Conservation (phyloP, 2,797 vertebrate species). For the Pseudocheirus occidentalis region DNA sequence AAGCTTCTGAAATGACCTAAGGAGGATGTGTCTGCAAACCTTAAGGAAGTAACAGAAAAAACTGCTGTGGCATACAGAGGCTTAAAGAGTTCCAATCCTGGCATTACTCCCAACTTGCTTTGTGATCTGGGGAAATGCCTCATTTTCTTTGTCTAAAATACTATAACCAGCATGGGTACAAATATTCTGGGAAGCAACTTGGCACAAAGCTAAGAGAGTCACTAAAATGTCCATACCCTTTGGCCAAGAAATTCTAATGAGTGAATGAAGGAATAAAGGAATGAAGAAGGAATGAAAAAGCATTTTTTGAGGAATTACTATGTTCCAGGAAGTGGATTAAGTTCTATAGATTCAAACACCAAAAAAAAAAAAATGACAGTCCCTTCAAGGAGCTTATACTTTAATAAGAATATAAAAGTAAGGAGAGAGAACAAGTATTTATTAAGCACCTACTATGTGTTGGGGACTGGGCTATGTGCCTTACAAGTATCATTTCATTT, state of each 20-base stretch:
- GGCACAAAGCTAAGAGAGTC: neutral
- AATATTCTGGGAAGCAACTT: neutral
- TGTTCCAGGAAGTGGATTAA: neutral
- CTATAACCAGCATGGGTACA: neutral
- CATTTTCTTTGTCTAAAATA: neutral
- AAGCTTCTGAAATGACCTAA: slow-evolving; percentile 16
- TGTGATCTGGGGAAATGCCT: neutral
- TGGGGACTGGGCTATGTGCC: neutral
- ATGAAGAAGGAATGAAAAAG: neutral
- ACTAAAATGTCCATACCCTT: neutral
- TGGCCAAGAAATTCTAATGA: neutral
- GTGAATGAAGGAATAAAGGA: neutral
- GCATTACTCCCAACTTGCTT: neutral
- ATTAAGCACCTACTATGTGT: neutral
- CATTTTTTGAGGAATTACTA: neutral
- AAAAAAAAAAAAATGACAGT: neutral
- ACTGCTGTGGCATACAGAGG: neutral
- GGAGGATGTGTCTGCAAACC: slow-evolving; percentile 10
- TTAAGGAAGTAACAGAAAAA: slow-evolving; percentile 34
- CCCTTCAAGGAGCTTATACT: neutral
- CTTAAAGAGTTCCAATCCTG: neutral
- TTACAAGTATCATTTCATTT: neutral
- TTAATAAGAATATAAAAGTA: neutral
- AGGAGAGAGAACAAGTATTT: neutral
- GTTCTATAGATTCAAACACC: neutral